Conservation (phyloP, 1,140 invertebrate species). For the Rhagoletis zephyria region DNA sequence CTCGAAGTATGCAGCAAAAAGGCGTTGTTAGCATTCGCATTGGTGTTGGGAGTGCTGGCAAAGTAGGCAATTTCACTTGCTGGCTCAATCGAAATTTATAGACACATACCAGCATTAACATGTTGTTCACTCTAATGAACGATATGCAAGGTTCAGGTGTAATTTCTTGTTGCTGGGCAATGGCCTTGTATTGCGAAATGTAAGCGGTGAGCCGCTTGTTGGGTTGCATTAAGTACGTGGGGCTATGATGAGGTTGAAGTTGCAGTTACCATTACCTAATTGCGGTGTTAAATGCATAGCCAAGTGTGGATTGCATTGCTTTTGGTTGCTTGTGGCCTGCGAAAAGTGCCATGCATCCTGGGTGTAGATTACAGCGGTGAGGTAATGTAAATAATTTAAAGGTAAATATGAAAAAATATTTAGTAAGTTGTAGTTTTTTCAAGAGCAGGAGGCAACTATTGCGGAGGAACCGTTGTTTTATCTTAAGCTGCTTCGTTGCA, state of each 20-base stretch:
- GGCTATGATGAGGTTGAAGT: not conserved
- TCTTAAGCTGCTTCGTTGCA: too few species aligned
- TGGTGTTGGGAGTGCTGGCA: not conserved
- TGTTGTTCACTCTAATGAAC: constrained; percentile 31
- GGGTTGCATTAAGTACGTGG: not conserved
- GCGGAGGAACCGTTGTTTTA: too few species aligned
- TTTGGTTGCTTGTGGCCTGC: not conserved
- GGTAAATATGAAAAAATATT: not conserved
- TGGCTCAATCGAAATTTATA: constrained; percentile 1
- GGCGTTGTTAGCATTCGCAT: too few species aligned
- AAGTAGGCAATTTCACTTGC: not conserved
- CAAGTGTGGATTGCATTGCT: not conserved
- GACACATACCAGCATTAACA: constrained; percentile 32
- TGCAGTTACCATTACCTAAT: not conserved
- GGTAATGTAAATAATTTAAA: not conserved
- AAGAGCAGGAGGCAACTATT: too few species aligned
- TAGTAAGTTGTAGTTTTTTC: too few species aligned
- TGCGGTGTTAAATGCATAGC: not conserved
- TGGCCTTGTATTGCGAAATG: not conserved
- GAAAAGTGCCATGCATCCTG: not conserved
- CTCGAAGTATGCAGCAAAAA: too few species aligned
- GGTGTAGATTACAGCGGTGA: not conserved
- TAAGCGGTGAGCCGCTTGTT: not conserved
- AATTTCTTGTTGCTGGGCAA: constrained; percentile 3
- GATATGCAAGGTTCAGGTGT: not conserved